Conservation (phyloP, 2,888 invertebrate genomes). For the Latrodectus hesperus region DNA sequence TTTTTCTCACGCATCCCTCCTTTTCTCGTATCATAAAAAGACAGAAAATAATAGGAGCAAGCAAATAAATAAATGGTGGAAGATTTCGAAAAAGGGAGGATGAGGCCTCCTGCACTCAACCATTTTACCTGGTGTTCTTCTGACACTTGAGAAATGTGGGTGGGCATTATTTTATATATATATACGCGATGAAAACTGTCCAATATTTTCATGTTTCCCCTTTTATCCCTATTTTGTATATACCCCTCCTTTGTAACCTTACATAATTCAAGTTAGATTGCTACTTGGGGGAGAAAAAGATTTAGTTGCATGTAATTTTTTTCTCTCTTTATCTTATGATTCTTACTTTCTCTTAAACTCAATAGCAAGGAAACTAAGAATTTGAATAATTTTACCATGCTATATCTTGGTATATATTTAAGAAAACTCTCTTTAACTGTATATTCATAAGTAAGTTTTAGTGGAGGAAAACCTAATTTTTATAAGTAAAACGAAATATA, state of each 20-base stretch:
- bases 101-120: conserved; percentile 23
- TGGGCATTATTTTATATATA: conserved; percentile 60
- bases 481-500: no score
- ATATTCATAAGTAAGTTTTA: no score
- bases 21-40: conserved; percentile 45
- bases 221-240: conserved; percentile 49
- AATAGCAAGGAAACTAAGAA: no score
- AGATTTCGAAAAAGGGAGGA: conserved; percentile 29
- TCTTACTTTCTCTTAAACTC: neutral
- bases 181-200: conserved; percentile 58
- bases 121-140: conserved; percentile 58
- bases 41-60: conserved; percentile 58
- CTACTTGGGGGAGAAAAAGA: conserved; percentile 3
- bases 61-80: conserved; percentile 64
- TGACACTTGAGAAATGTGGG: conserved; percentile 63
- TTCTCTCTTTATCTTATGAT: neutral
- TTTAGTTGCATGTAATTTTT: neutral
- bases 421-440: no score
- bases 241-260: conserved; percentile 12
- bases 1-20: conserved; percentile 31
- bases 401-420: no score
- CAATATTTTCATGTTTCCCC: conserved; percentile 61
- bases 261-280: conserved; percentile 63
- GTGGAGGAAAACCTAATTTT: no score
- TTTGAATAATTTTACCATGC: no score